These are phyloP conservation scores for Gonatopus flavifemur DNA, from an alignment of 1,140 invertebrate genomes.

Conservation along the genomic window DNA sequence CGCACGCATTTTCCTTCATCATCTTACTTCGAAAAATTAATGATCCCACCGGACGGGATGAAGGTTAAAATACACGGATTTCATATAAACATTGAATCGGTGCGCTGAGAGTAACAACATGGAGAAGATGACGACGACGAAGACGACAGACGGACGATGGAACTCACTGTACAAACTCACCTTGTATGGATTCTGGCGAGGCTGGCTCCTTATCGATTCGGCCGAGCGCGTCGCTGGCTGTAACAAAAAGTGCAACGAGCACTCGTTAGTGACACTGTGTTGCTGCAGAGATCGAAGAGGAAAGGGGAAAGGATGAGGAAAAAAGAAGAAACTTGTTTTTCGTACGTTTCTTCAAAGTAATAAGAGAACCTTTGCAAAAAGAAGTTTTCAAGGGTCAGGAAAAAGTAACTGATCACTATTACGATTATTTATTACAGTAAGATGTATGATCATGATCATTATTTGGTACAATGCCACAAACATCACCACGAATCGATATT, in stretches of 20 bases:
- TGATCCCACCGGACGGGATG: conserved; percentile 19
- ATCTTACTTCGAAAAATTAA: conserved; percentile 26
- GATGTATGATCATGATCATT: too few relatives aligned
- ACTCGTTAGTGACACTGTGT: conserved; percentile 29
- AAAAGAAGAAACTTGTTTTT: too few relatives aligned
- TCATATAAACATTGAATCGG: conserved; percentile 24
- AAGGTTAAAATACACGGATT: conserved; percentile 24
- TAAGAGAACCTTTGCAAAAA: conserved; percentile 4
- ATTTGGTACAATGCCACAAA: too few relatives aligned
- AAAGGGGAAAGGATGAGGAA: too few relatives aligned
- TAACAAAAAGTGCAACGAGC: conserved; percentile 43
- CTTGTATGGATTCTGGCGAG: conserved; percentile 54
- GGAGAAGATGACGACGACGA: conserved; percentile 1
- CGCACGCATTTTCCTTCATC: too few relatives aligned
- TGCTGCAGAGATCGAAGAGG: conserved; percentile 15
- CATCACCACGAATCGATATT: too few relatives aligned
- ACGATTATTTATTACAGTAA: too few relatives aligned
- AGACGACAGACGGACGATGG: conserved; percentile 20
- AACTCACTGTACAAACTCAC: conserved; percentile 39
- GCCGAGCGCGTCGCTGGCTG: conserved; percentile 53
- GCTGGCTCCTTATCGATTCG: conserved; percentile 53
- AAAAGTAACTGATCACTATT: too few relatives aligned
- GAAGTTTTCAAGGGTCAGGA: too few relatives aligned
- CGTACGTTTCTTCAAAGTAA: conserved; percentile 18
- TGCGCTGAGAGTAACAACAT: not conserved